Evolutionary conservation across 2,797 vertebrate genomes (phyloP), one percentile per base, ranked within the genome.

Genomic region (Sebastes cheni): DNA sequence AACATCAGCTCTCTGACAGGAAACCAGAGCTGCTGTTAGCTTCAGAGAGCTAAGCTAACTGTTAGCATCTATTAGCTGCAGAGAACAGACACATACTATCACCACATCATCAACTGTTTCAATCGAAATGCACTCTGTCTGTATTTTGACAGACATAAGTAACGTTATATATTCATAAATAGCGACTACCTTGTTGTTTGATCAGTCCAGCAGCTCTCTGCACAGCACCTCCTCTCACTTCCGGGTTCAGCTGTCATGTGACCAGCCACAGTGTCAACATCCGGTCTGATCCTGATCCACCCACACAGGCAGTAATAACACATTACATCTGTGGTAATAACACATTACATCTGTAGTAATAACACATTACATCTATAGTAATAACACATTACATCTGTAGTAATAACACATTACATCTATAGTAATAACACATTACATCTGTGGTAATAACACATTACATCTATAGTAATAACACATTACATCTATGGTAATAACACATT

Each of bases 191-290:
- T 92, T 90, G 65, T 75, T 39, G 36, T 75, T 83, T 68, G 7
- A 23, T 80, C 61, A 75, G 69, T 25, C 77, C 83, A 75, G 61
- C 85, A 79, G 84, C 23, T 23, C 76, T 69, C 6, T 18, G 70
- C 46, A 11, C 74, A 78, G 74, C 82, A 32, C 87, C 84, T 75
- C 90, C 83, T 77, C 78, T 56, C 58, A 30, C 87, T 93, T 94
- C 93, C 93, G 71, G 86, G 64, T 87, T 86, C 12, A 23, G n/a
- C 3, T 3, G 83, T 93, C 93, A 93, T 7, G 88, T 92, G 90
- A 88, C 79, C 79, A 14, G 14, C 1, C 20, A 18, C 29, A 29
- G 4, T 6, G 58, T 80, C 80, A 80, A 52, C 76, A 72, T 58
- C 69, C 67, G 10, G 16, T 50, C 46, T 50, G 46, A 50, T 55